Evolutionary conservation across 1,140 invertebrate genomes (phyloP).

Genomic region (Rhyacophila brunnea): DNA sequence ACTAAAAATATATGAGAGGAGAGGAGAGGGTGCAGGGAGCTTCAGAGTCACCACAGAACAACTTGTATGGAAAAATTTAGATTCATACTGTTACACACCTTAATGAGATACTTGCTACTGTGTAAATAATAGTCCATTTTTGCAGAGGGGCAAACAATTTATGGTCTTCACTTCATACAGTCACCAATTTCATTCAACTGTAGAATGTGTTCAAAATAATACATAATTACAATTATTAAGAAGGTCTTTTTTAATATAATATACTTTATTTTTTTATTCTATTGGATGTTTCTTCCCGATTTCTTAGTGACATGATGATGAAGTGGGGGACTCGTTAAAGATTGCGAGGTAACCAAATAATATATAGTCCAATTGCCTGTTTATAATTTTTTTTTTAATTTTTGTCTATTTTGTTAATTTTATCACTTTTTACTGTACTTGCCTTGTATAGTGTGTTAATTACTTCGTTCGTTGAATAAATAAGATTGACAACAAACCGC

Average conservation of each 20-base stretch:
- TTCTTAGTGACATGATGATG: background rate
- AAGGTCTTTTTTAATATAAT: slow-evolving; percentile 9
- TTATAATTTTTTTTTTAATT: background rate
- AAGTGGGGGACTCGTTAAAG: background rate
- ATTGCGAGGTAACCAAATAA: too few species aligned
- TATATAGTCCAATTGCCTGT: background rate
- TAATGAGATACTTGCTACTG: background rate
- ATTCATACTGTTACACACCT: too few species aligned
- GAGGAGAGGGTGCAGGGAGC: background rate
- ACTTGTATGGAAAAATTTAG: too few species aligned
- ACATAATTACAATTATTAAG: too few species aligned
- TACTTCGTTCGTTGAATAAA: slow-evolving; percentile 9
- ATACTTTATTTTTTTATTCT: slow-evolving; percentile 4
- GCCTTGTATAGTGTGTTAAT: slow-evolving; percentile 8
- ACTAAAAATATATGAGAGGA: background rate
- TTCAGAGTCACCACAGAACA: slow-evolving; percentile 1
- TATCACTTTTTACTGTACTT: slow-evolving; percentile 3
- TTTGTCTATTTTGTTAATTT: background rate
- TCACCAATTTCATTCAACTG: slow-evolving; percentile 10
- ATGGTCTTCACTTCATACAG: slow-evolving; percentile 8
- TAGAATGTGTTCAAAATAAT: too few species aligned
- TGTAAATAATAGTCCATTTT: slow-evolving; percentile 15
- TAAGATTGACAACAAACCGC: slow-evolving; percentile 6
- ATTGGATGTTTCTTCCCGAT: background rate
- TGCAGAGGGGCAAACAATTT: background rate